phyloP scores from a whole-genome alignment of 2,888 invertebrate genomes.

The Cryptops parisi region DNA sequence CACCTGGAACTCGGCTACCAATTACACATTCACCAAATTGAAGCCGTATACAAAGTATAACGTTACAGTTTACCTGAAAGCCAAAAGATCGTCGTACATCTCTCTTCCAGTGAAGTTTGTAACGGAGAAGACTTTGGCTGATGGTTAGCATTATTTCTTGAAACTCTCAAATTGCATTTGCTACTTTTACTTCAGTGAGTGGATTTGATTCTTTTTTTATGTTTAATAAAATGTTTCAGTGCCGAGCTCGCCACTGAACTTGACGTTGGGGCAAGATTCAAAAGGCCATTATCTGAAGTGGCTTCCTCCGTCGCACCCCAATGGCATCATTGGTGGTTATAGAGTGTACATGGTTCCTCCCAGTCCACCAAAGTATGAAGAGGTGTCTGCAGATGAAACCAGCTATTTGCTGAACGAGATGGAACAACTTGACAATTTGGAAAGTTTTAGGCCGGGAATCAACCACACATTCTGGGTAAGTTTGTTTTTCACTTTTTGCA shows the following conservation, averaged over 20 bases:
- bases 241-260: constrained; percentile 51
- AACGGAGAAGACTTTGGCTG: neutral
- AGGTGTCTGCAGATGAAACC: constrained; percentile 34
- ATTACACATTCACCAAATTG: constrained; percentile 46
- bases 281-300: constrained; percentile 48
- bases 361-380: constrained; percentile 38
- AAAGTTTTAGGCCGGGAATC: constrained; percentile 40
- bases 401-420: constrained; percentile 32
- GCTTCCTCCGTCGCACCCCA: constrained; percentile 48
- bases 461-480: constrained; percentile 60
- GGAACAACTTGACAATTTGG: constrained; percentile 26
- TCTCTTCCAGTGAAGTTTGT: neutral
- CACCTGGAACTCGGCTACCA: constrained; percentile 46
- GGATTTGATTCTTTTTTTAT: neutral
- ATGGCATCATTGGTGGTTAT: constrained; percentile 48
- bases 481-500: constrained; percentile 10
- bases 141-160: constrained; percentile 2
- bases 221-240: constrained; percentile 30
- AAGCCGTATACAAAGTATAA: constrained; percentile 60
- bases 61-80: constrained; percentile 57
- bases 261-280: constrained; percentile 48
- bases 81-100: neutral
- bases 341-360: constrained; percentile 50
- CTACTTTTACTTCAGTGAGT: neutral
- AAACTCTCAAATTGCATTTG: neutral